Evolutionary conservation across 2,113 vertebrate species (phyloP).

Genomic region (Todiramphus chloris): DNA sequence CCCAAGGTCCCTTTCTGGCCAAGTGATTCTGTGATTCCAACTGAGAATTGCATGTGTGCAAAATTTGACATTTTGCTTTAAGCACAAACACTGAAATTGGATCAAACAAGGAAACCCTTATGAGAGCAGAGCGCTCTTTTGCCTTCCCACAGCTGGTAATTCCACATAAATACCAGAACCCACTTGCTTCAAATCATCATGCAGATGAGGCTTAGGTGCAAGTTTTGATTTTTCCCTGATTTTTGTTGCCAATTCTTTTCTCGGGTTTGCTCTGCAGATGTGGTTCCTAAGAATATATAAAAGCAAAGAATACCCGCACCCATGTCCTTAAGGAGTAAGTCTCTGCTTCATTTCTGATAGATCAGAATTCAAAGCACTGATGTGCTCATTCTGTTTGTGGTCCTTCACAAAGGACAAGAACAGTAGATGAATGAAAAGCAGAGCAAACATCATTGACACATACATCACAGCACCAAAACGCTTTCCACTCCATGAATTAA

Average conservation of each 20-base stretch:
- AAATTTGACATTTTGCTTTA: not conserved
- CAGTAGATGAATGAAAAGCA: not conserved
- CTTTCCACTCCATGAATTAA: conserved; percentile 26
- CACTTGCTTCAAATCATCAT: not conserved
- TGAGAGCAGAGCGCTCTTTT: not conserved
- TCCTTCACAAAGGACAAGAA: not conserved
- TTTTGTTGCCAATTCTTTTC: not conserved
- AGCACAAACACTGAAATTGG: not conserved
- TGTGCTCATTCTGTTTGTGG: not conserved
- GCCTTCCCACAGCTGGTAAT: not conserved
- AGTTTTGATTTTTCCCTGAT: not conserved
- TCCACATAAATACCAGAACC: not conserved
- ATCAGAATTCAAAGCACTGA: not conserved
- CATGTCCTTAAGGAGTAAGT: not conserved
- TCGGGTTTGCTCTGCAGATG: not conserved
- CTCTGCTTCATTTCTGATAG: not conserved
- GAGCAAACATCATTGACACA: not conserved
- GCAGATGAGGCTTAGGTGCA: not conserved
- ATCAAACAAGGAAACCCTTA: not conserved
- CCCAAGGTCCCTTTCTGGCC: not conserved
- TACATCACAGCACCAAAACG: not conserved
- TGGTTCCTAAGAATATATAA: not conserved
- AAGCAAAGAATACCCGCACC: not conserved
- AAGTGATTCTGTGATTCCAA: not conserved
- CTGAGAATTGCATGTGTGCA: not conserved